Evolutionary conservation across 2,888 invertebrate species (phyloP), one percentile per base, ranked within the genome.

Genomic region (Frankliniella fusca): DNA sequence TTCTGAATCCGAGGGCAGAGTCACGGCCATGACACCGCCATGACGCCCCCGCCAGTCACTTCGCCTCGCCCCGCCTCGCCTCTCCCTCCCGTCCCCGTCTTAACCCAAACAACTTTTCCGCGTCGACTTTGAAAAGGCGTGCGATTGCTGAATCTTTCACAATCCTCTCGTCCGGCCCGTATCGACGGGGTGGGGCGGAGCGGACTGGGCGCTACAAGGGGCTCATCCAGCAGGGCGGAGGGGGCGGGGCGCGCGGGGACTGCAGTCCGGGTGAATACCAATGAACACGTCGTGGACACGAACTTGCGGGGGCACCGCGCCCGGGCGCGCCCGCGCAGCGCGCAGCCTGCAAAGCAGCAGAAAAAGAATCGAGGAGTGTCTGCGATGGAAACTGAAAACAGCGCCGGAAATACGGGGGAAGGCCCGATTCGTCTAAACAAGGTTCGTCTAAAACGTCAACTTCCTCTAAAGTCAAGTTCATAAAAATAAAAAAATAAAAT

Each of bases 71-170:
- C 38, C 38, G 38, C 38, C 38, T 5, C 38, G 38, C n/a, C n/a
- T n/a, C n/a, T n/a, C n/a, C n/a, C n/a, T n/a, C n/a, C n/a, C n/a
- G n/a, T 5, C 38, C 38, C 38, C 38, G 2, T 38, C 38, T 38
- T 38, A 38, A 38, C 38, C 38, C 38, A 5, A 38, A 38, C 38
- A 38, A 38, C 38, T 38, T 38, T 23, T 23, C 27, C 23, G 70
- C 70, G 70, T 23, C 70, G 27, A 76, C 23, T 76, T 76, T 76
- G 70, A 76, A 76, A 70, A 76, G 70, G 70, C 70, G 70, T 11
- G 70, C 11, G 70, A 76, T 76, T 76, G 70, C 70, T 27, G 23
- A 76, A 76, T 38, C 38, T 38, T 38, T 38, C 23, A 76, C 70
- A 27, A 76, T 27, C 27, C 54, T 54, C 54, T 15, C 18, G 20